Percentiles rank a stretch among this genome's conserved stretches.
Conservation (phyloP, 2,113 vertebrate species). For the Gila orcuttii region DNA sequence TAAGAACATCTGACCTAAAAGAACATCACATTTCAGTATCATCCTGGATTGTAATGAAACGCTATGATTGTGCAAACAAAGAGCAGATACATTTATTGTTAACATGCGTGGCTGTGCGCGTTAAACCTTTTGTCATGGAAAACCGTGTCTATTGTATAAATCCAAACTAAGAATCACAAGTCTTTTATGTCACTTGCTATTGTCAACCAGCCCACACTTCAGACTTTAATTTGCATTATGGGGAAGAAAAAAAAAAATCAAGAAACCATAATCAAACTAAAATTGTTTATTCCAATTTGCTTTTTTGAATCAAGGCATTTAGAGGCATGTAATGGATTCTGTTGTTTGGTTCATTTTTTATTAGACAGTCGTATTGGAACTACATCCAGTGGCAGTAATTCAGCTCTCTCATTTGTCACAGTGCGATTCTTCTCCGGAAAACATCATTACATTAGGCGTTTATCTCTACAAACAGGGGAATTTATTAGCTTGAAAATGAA, state of each 20-base stretch:
- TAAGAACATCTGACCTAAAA: not conserved
- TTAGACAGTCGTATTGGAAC: slow-evolving; percentile 46
- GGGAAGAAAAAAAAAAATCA: too few relatives aligned
- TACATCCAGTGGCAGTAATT: slow-evolving; percentile 51
- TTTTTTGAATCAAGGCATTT: slow-evolving; percentile 54
- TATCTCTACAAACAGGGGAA: slow-evolving; percentile 48
- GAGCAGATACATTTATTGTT: not conserved
- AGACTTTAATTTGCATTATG: slow-evolving; percentile 38
- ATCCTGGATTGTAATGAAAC: not conserved
- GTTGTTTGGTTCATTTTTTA: slow-evolving; percentile 43
- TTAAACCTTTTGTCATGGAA: not conserved
- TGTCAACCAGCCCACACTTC: slow-evolving; percentile 15
- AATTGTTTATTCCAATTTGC: slow-evolving; percentile 52
- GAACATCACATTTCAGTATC: not conserved
- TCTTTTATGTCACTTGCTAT: not conserved
- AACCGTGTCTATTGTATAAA: not conserved
- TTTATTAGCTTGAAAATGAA: slow-evolving; percentile 52
- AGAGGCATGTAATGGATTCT: slow-evolving; percentile 49
- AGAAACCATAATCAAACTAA: slow-evolving; percentile 19
- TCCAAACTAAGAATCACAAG: not conserved
- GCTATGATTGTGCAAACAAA: not conserved
- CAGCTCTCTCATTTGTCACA: slow-evolving; percentile 57
- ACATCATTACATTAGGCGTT: slow-evolving; percentile 54
- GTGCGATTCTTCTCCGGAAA: slow-evolving; percentile 46
- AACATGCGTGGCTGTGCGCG: not conserved